Percentiles rank a stretch among this genome's conserved stretches.
Conservation (phyloP, 1,140 invertebrate genomes). For the Tetragonula clypearis region DNA sequence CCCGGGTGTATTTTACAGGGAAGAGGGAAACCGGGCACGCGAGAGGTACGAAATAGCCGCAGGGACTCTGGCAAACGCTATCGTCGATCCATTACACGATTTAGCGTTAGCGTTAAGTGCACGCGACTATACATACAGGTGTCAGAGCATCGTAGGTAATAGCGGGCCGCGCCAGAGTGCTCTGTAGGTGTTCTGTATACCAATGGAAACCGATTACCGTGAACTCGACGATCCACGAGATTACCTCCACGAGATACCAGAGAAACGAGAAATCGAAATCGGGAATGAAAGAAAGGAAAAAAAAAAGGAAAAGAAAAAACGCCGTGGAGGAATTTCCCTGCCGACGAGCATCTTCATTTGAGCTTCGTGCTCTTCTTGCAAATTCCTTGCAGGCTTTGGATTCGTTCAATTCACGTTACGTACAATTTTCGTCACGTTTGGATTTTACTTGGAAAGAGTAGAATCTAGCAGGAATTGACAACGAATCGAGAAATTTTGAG, state of each 20-base stretch:
- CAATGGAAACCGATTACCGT: constrained; percentile 55
- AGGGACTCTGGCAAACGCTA: constrained; percentile 23
- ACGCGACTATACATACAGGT: constrained; percentile 49
- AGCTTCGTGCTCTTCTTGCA: neutral
- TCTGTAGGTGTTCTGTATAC: constrained; percentile 36
- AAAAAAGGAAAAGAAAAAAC: neutral
- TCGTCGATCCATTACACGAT: constrained; percentile 53
- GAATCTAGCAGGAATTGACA: too few relatives aligned
- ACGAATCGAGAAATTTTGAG: neutral
- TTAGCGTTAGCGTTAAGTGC: constrained; percentile 61
- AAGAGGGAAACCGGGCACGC: constrained; percentile 13
- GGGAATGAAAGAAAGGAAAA: too few relatives aligned
- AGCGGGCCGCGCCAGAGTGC: constrained; percentile 30
- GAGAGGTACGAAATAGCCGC: constrained; percentile 1
- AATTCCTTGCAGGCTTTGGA: too few relatives aligned
- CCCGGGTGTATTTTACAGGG: constrained; percentile 34
- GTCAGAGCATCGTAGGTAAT: constrained; percentile 57
- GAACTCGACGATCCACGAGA: neutral
- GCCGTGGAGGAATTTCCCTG: neutral
- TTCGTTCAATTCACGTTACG: too few relatives aligned
- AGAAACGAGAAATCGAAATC: neutral
- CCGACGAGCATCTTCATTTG: neutral
- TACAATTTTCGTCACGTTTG: too few relatives aligned
- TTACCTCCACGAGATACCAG: neutral
- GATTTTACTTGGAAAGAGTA: too few relatives aligned